Evolutionary conservation across 2,113 vertebrate species (phyloP).

Genomic region (Calonectris borealis): DNA sequence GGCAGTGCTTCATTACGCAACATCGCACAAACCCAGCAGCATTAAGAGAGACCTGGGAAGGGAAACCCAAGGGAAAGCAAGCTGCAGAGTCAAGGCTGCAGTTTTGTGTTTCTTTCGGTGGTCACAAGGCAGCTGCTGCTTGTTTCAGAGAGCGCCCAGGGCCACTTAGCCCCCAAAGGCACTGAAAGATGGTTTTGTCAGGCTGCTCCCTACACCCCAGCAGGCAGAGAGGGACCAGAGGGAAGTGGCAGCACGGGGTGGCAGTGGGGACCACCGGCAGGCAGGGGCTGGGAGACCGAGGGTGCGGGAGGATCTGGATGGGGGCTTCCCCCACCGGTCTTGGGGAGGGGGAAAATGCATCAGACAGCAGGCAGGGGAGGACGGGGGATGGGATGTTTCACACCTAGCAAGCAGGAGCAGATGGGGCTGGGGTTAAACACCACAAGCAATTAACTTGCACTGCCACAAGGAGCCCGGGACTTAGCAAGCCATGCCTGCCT

Average conservation of each 20-base stretch:
- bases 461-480: not conserved
- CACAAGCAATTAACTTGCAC: not conserved
- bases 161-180: not conserved
- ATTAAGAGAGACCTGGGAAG: not conserved
- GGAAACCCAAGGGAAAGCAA: not conserved
- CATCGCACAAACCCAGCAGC: not conserved
- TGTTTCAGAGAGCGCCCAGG: not conserved
- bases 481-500: not conserved
- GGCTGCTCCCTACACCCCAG: not conserved
- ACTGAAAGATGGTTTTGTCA: not conserved
- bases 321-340: not conserved
- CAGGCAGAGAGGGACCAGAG: not conserved
- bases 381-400: constrained; percentile 46
- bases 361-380: not conserved
- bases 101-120: not conserved
- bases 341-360: not conserved
- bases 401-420: constrained; percentile 40
- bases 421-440: not conserved
- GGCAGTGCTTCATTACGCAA: not conserved
- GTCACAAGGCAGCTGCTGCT: not conserved
- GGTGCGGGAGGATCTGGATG: rapidly evolving
- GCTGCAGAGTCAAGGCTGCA: not conserved
- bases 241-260: not conserved
- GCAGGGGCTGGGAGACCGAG: not conserved
- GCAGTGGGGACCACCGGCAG: rapidly evolving